phyloP scores from a whole-genome alignment of 2,888 invertebrate genomes.

The Agrotis clavis region DNA sequence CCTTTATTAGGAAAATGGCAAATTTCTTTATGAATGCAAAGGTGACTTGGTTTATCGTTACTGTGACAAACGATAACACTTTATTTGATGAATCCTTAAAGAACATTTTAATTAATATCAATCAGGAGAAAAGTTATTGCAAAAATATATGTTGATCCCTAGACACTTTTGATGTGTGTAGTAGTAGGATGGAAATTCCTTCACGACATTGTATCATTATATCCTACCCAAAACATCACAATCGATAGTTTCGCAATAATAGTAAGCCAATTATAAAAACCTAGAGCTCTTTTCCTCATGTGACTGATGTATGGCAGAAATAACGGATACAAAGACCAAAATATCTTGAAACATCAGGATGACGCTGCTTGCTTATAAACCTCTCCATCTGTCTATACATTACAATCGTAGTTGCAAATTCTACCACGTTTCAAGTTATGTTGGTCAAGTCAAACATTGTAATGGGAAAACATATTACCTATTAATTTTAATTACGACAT shows the following conservation, averaged over 20 bases:
- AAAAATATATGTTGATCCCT: too few species aligned
- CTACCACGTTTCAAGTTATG: too few species aligned
- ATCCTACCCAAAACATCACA: constrained; percentile 1
- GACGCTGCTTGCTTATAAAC: too few species aligned
- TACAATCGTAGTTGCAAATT: not conserved
- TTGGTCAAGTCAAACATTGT: constrained; percentile 4
- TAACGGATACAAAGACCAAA: not conserved
- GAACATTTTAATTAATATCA: too few species aligned
- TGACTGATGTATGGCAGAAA: not conserved
- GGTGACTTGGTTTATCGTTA: too few species aligned
- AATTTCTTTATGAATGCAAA: too few species aligned
- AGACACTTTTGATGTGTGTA: too few species aligned
- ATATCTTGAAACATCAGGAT: too few species aligned
- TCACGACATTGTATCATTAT: not conserved
- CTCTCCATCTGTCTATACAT: not conserved
- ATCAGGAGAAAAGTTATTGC: too few species aligned
- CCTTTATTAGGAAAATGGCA: too few species aligned
- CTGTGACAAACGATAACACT: too few species aligned
- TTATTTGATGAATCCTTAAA: too few species aligned
- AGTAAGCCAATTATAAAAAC: constrained; percentile 29
- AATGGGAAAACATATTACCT: not conserved
- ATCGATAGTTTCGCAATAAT: constrained; percentile 18
- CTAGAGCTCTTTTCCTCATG: constrained; percentile 28
- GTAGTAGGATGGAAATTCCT: not conserved
- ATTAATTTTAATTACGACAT: constrained; percentile 6